These are phyloP conservation scores for Agelas oroides DNA, from an alignment of 37 sponge, comb jelly and placozoan species.

Conservation along the genomic window DNA sequence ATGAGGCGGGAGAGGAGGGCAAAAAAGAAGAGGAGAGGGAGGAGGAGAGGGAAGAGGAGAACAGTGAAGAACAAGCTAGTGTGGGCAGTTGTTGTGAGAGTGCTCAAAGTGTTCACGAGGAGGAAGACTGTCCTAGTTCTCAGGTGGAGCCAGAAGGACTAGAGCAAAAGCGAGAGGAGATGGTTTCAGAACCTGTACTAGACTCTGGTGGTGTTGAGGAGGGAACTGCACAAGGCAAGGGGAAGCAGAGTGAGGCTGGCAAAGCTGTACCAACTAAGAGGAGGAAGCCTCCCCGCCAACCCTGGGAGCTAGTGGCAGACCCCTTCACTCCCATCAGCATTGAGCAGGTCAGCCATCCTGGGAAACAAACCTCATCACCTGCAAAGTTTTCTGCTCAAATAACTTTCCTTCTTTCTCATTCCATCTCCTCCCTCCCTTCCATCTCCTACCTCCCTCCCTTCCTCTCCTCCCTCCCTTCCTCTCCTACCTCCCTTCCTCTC, in stretches of 20 bases:
- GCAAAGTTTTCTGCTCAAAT: too few relatives aligned
- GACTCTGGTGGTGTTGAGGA: neutral
- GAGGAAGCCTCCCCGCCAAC: constrained; percentile 5
- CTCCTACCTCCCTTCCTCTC: too few relatives aligned
- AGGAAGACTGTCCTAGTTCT: neutral
- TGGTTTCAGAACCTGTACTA: neutral
- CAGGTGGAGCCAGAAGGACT: neutral
- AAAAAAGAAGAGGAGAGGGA: constrained; percentile 33
- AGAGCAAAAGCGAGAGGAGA: neutral
- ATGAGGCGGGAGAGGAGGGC: constrained; percentile 3
- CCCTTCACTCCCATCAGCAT: constrained; percentile 74
- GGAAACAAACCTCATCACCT: too few relatives aligned
- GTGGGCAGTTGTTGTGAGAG: too few relatives aligned
- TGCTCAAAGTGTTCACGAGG: neutral
- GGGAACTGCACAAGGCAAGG: neutral
- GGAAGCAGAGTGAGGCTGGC: neutral
- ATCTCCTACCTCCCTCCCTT: neutral
- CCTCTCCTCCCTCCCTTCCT: neutral
- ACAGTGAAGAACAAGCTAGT: neutral
- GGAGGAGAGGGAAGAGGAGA: constrained; percentile 23
- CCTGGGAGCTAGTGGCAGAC: constrained; percentile 40
- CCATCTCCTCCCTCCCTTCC: neutral
- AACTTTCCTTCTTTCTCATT: too few relatives aligned
- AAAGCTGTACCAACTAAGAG: neutral
- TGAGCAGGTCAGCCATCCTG: constrained; percentile 60